Base-by-base conservation (phyloP, 30 jellyfish, hydroid and myxozoan genomes). In the Catostylus mosaicus region DNA sequence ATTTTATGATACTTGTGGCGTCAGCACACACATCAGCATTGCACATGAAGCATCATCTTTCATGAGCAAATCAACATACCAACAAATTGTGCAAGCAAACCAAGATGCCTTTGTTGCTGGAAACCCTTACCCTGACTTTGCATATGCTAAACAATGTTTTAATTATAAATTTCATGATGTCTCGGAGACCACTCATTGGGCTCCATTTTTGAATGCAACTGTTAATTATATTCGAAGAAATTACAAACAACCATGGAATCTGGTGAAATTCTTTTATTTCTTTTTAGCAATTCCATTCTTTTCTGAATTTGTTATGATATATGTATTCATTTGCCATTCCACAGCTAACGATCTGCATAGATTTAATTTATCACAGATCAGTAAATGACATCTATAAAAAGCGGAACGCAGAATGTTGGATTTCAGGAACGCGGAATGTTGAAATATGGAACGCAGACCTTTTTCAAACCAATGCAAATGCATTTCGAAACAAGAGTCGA, bases 51-150 rank as follows among this genome's bases (percentile, higher is more conserved):
- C 96, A 12, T 47, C 88, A 46, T 77, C 69, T 35, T 90, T 30
- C 64, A 34, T 62, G 82, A 71, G 78, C 67, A 76, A 78, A 8
- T 67, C 88, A 19, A 67, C 78, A 66, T 90, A 83, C 48, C 73
- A 79, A 23, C 82, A 72, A 34, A 43, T 90, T 11, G 57, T 90
- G 30, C 62, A 60, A 30, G 33, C 77, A 66, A 90, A 90, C 62
- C 96, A 84, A 78, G 97, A 90, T 78, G 97, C 97, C 3, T 90
- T 90, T 45, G 96, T 90, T 10, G 97, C 97, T 37, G 97, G 97
- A 20, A 90, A 90, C 30, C 97, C 97, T 12, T 90, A 76, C 61
- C 97, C 97, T 0, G 97, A 90, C 84, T 96, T 95, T 32, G 89
- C 89, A 85, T 90, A 84, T 60, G 96, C 97, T 19, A 64, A 83